phyloP scores from a whole-genome alignment of 2,113 vertebrate species.

The Gasterosteus nipponicus region DNA sequence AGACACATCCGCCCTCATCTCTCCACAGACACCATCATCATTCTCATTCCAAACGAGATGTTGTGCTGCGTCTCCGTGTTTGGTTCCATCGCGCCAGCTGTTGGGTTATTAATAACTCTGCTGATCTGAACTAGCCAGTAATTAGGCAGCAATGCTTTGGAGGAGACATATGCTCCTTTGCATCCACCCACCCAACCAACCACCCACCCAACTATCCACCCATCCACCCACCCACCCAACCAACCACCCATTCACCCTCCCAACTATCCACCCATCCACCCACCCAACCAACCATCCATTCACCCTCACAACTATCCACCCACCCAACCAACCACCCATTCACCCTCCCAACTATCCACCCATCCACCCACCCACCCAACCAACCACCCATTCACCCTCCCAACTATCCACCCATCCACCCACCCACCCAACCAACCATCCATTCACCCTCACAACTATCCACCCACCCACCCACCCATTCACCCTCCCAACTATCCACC shows the following conservation, averaged over 20 bases:
- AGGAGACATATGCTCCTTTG: constrained; percentile 61
- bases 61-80: constrained; percentile 66
- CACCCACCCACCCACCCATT: constrained; percentile 28
- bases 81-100: constrained; percentile 75
- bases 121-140: constrained; percentile 77
- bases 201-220: constrained; percentile 29
- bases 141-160: constrained; percentile 77
- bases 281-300: constrained; percentile 33
- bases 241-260: constrained; percentile 16
- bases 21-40: constrained; percentile 68
- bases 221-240: constrained; percentile 32
- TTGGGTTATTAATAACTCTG: constrained; percentile 80
- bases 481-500: constrained; percentile 21
- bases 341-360: constrained; percentile 33
- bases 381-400: constrained; percentile 21
- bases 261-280: constrained; percentile 28
- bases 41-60: constrained; percentile 67
- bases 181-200: constrained; percentile 43
- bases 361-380: constrained; percentile 16
- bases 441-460: constrained; percentile 42
- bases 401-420: constrained; percentile 36
- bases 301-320: constrained; percentile 23
- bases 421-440: constrained; percentile 25
- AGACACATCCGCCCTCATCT: constrained; percentile 46
- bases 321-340: constrained; percentile 43